Conservation (phyloP, 2,797 vertebrate genomes). For the Enteromius mattozi region DNA sequence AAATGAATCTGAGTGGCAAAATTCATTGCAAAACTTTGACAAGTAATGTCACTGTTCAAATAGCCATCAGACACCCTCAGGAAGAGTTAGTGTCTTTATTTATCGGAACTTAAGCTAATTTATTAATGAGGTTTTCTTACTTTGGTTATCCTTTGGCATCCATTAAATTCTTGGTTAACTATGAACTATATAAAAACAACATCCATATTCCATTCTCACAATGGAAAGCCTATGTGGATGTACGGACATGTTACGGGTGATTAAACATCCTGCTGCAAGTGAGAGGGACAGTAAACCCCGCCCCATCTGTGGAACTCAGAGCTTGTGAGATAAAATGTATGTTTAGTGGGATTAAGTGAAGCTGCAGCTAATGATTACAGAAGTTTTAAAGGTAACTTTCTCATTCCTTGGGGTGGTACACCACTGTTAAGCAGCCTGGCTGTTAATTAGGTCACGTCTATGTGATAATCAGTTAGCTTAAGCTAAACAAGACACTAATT, state of each 20-base stretch:
- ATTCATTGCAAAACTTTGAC: constrained; percentile 83
- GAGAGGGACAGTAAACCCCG: constrained; percentile 63
- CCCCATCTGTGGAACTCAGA: constrained; percentile 50
- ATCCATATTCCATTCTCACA: constrained; percentile 66
- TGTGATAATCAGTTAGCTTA: constrained; percentile 80
- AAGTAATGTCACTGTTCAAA: constrained; percentile 83
- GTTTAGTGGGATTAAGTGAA: constrained; percentile 85
- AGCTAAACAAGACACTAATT: constrained; percentile 82
- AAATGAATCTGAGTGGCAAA: constrained; percentile 74
- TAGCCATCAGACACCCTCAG: constrained; percentile 78
- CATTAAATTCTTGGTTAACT: constrained; percentile 20
- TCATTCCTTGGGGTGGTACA: constrained; percentile 79
- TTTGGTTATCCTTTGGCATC: constrained; percentile 18
- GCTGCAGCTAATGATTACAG: constrained; percentile 85
- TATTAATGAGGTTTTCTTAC: constrained; percentile 35
- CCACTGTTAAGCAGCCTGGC: constrained; percentile 75
- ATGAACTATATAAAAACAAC: not conserved
- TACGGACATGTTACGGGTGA: constrained; percentile 72
- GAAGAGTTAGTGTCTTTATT: constrained; percentile 62
- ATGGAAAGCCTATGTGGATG: constrained; percentile 68
- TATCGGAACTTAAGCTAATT: constrained; percentile 59
- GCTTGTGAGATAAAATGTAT: constrained; percentile 72
- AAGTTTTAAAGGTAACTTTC: constrained; percentile 89
- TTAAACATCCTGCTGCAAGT: constrained; percentile 75
- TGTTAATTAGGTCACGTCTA: constrained; percentile 86